Conservation (phyloP, 2,113 vertebrate species). For the Tragelaphus imberbis region DNA sequence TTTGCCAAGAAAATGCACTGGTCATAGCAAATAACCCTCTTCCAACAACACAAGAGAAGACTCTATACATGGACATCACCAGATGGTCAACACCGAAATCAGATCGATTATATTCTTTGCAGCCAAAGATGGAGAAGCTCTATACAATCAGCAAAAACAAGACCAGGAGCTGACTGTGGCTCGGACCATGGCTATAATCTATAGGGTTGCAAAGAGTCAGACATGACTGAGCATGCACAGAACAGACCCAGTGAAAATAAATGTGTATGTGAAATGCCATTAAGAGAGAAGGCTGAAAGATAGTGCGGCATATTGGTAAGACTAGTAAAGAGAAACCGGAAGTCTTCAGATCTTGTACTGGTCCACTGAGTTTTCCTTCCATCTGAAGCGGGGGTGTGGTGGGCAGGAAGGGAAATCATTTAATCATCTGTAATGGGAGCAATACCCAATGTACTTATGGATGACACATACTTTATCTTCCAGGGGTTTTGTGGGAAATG, state of each 20-base stretch:
- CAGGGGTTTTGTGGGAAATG: background rate
- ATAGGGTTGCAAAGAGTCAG: background rate
- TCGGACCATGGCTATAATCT: too few species aligned
- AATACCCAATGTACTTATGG: background rate
- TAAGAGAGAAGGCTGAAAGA: background rate
- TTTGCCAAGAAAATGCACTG: too few species aligned
- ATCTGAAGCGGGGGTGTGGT: background rate
- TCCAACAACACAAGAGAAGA: too few species aligned
- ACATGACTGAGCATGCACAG: background rate
- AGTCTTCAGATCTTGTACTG: background rate
- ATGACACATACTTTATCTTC: background rate
- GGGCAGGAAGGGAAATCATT: background rate
- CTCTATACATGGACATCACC: too few species aligned
- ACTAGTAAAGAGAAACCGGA: background rate
- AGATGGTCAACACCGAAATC: too few species aligned
- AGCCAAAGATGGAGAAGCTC: too few species aligned
- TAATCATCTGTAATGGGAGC: background rate
- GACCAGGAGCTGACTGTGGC: too few species aligned
- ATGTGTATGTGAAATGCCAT: background rate
- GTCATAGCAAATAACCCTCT: too few species aligned
- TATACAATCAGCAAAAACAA: too few species aligned
- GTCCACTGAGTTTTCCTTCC: background rate
- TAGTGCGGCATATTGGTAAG: fast-evolving
- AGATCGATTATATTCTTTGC: too few species aligned
- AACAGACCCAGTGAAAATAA: background rate